phyloP scores from a whole-genome alignment of 2,888 invertebrate genomes.

The Cataglyphis livida region DNA sequence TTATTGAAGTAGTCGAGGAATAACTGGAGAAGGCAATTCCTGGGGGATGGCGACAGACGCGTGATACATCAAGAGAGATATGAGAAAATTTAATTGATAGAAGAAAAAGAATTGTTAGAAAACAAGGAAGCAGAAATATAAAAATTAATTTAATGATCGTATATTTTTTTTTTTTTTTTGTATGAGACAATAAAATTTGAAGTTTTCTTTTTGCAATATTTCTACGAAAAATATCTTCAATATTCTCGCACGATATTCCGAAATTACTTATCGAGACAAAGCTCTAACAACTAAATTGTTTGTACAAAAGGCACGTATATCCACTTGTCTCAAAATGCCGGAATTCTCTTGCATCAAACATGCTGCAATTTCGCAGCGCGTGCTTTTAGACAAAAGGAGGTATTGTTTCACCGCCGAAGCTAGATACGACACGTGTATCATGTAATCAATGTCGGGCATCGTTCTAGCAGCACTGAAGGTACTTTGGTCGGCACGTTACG shows the following conservation, averaged over 20 bases:
- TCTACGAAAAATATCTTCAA: not conserved
- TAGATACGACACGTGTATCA: slow-evolving; percentile 81
- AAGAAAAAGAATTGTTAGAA: not conserved
- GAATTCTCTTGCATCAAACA: slow-evolving; percentile 26
- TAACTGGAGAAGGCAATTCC: not conserved
- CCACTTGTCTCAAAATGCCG: slow-evolving; percentile 20
- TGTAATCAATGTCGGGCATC: slow-evolving; percentile 82
- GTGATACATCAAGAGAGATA: not conserved
- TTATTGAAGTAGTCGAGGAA: slow-evolving; percentile 46
- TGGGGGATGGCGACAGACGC: not conserved
- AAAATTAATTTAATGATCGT: not conserved
- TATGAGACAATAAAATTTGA: not conserved
- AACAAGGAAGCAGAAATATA: not conserved
- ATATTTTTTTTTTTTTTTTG: not conserved
- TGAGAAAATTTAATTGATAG: not conserved
- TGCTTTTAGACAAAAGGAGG: slow-evolving; percentile 69
- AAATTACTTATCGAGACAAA: not conserved
- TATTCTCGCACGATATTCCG: not conserved
- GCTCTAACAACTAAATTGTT: slow-evolving; percentile 28
- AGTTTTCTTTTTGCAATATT: not conserved
- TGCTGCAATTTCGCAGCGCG: slow-evolving; percentile 49
- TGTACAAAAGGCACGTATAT: slow-evolving; percentile 17
- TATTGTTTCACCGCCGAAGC: slow-evolving; percentile 72
- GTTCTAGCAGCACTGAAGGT: slow-evolving; percentile 61
- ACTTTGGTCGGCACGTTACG: slow-evolving; percentile 73